Conservation (phyloP, 2,113 vertebrate genomes). For the Macrotis lagotis region DNA sequence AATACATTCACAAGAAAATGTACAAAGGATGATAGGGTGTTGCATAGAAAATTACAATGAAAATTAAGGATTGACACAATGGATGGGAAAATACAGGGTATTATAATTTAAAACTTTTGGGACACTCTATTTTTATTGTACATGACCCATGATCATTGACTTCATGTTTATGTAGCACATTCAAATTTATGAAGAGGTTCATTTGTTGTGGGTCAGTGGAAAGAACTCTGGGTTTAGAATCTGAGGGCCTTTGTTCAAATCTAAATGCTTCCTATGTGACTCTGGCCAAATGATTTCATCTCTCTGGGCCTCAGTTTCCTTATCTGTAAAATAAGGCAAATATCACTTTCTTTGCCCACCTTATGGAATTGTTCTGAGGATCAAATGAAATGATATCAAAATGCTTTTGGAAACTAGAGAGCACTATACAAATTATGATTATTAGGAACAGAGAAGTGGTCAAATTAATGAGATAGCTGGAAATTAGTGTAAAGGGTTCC, state of each 20-base stretch:
- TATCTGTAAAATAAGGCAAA: neutral
- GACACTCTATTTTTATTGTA: neutral
- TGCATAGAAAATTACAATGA: neutral
- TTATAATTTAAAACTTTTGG: neutral
- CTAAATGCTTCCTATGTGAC: neutral
- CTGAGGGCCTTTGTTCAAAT: neutral
- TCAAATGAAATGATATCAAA: neutral
- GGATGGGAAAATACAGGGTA: neutral
- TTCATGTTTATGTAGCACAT: no score
- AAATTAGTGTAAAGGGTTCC: neutral
- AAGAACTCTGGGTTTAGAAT: neutral
- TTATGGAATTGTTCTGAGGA: neutral
- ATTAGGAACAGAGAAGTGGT: neutral
- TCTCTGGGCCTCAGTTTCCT: conserved; percentile 32
- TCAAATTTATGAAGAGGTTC: no score
- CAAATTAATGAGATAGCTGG: neutral
- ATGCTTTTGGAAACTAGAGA: neutral
- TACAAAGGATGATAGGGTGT: neutral
- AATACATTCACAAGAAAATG: neutral
- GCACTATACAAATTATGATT: neutral
- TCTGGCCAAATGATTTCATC: neutral
- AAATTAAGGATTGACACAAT: neutral
- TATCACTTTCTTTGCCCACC: neutral
- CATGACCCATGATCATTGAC: neutral
- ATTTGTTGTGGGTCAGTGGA: neutral